Evolutionary conservation across 2,797 vertebrate species (phyloP).

Genomic region (Enteromius unitaeniatus): DNA sequence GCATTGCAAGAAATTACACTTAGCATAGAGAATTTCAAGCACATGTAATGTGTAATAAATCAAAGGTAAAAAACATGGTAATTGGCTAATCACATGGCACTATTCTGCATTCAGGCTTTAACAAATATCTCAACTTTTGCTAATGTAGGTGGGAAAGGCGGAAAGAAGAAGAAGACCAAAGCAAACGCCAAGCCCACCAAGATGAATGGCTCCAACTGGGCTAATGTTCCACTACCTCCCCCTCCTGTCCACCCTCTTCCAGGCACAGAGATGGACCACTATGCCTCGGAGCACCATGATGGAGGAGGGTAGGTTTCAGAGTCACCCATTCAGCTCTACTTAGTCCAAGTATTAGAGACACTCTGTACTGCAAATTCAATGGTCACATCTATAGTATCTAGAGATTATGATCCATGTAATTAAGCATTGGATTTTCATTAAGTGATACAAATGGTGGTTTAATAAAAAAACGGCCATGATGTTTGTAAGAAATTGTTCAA

Average conservation of each 20-base stretch:
- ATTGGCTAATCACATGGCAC: not conserved
- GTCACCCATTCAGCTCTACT: not conserved
- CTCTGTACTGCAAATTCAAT: not conserved
- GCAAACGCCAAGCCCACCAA: constrained; percentile 88
- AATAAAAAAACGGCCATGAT: not conserved
- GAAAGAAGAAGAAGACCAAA: constrained; percentile 99
- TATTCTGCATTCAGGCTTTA: not conserved
- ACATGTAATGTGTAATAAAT: constrained; percentile 20
- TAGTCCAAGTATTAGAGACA: not conserved
- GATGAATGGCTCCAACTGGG: constrained; percentile 94
- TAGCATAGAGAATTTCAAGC: constrained; percentile 30
- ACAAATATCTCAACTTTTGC: not conserved
- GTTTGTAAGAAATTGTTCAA: not conserved
- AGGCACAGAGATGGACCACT: constrained; percentile 95
- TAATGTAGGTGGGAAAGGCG: constrained; percentile 91
- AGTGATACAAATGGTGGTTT: constrained; percentile 12
- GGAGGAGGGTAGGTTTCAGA: constrained; percentile 81
- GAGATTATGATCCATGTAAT: not conserved
- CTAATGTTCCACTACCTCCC: constrained; percentile 93
- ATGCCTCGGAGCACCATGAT: constrained; percentile 89
- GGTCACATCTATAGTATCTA: constrained; percentile 15
- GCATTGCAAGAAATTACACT: constrained; percentile 36
- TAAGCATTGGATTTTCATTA: not conserved
- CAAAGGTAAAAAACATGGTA: not conserved
- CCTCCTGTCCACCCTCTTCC: constrained; percentile 95